Percentiles rank a stretch among this genome's conserved stretches.
These are phyloP conservation scores for Embiotoca jacksoni DNA, from an alignment of 2,113 vertebrate genomes.

Conservation along the genomic window DNA sequence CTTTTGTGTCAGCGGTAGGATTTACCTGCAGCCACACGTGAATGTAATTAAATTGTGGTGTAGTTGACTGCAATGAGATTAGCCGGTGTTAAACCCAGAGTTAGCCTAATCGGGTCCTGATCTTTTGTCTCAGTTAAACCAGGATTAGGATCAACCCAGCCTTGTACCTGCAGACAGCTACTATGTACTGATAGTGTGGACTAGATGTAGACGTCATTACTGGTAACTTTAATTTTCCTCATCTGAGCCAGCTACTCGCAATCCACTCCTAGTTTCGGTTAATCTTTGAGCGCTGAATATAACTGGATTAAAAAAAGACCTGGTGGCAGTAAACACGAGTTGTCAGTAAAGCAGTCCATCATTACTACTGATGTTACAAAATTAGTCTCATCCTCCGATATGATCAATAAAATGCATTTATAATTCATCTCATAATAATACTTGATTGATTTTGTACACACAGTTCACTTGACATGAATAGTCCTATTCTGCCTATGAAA, in stretches of 20 bases:
- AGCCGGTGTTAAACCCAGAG: conserved; percentile 57
- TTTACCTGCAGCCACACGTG: conserved; percentile 10
- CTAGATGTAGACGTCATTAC: not conserved
- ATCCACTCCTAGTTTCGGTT: not conserved
- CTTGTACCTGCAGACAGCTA: not conserved
- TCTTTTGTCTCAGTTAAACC: conserved; percentile 70
- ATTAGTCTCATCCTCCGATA: not conserved
- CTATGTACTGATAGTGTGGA: not conserved
- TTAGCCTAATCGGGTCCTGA: conserved; percentile 64
- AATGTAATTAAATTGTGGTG: conserved; percentile 43
- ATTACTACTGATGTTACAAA: not conserved
- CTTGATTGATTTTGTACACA: not conserved
- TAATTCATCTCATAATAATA: no score
- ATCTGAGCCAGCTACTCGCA: not conserved
- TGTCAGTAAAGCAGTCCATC: no score
- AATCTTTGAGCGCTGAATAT: no score
- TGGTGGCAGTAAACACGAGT: no score
- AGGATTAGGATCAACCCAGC: conserved; percentile 53
- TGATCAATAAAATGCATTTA: not conserved
- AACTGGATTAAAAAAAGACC: no score
- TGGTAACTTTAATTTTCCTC: not conserved
- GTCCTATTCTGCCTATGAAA: no score
- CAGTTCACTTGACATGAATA: not conserved
- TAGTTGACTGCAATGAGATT: conserved; percentile 69
- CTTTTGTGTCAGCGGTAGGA: not conserved